Base-by-base conservation (phyloP, 2,888 invertebrate genomes). In the Cotesia congregata region DNA sequence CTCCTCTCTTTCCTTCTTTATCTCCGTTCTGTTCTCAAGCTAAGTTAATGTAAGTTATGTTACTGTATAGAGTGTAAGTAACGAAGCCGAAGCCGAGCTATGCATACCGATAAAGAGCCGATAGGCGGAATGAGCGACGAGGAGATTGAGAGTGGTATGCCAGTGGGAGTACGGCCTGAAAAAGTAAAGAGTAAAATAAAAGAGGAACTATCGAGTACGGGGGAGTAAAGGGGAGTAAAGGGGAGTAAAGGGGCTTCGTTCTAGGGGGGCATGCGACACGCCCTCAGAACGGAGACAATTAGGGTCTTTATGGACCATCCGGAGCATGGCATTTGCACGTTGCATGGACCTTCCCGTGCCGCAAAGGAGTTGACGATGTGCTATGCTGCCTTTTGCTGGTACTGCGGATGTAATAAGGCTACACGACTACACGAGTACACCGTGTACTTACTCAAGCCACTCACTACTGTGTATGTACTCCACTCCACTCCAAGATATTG, bases 291-390 rank as follows among this genome's bases (percentile, higher is more conserved):
- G 72, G 79, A 83, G 84, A 85, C 85, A 85, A 85, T 85, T 85
- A 85, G 83, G 83, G 77, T 81, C 81, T 85, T 85, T 83, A 83
- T 82, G 83, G 83, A 74, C 80, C 78, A 77, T 73, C 79, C 75
- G 74, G 76, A 75, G 79, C 12, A 50, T 78, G 70, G 67, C 78
- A 71, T 68, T 77, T 41, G 30, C 20, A 67, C 41, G 67, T 77
- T 41, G 30, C 20, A 67, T 20, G 67, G 59, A 67, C 41, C 67
- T 65, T 65, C 79, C 76, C 68, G 75, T 77, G 76, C 79, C 79
- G 79, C 79, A 77, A 78, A 80, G 80, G 76, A 79, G 79, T 79
- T 77, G 41, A 77, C 69, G 79, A 50, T 50, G 50, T 50, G 30
- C 30, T 30, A 30, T 50, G 50, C 7, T 50, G 50, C 12, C 50